Evolutionary conservation across 2,888 invertebrate species (phyloP).

Genomic region (Dasysyrphus albostriatus): DNA sequence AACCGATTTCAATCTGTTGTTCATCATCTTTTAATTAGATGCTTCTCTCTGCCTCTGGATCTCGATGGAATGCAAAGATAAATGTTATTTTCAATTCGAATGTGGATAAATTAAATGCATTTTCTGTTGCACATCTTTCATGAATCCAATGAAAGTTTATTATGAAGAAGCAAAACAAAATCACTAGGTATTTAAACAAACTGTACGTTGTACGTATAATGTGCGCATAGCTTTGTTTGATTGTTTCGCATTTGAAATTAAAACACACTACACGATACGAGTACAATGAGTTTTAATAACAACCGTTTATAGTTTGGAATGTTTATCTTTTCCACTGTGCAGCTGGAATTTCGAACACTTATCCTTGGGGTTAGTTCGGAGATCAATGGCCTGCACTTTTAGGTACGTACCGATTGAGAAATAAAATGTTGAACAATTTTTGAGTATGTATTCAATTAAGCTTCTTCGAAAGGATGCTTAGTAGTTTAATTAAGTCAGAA

Average conservation of each 20-base stretch:
- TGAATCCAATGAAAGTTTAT: constrained; percentile 26
- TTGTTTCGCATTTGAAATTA: constrained; percentile 10
- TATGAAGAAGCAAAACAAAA: constrained; percentile 3
- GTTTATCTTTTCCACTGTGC: constrained; percentile 10
- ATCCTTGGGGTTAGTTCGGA: constrained; percentile 4
- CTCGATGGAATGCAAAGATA: constrained; percentile 40
- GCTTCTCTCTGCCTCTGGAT: neutral
- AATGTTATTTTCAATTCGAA: constrained; percentile 44
- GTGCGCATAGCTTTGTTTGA: neutral
- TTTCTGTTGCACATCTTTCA: constrained; percentile 43
- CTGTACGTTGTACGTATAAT: neutral
- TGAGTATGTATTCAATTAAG: neutral
- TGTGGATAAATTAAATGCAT: constrained; percentile 38
- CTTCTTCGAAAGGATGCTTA: neutral
- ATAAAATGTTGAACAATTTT: neutral
- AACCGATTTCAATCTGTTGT: constrained; percentile 51
- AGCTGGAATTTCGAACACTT: constrained; percentile 1
- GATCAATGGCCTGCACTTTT: constrained; percentile 5
- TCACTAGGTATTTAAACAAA: constrained; percentile 33
- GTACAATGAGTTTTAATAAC: constrained; percentile 3
- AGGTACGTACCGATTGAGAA: neutral
- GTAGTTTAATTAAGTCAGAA: neutral
- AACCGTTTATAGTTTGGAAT: constrained; percentile 16
- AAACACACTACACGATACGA: neutral
- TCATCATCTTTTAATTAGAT: constrained; percentile 69